phyloP scores from a whole-genome alignment of 2,113 vertebrate species.

The Asarcornis scutulata region DNA sequence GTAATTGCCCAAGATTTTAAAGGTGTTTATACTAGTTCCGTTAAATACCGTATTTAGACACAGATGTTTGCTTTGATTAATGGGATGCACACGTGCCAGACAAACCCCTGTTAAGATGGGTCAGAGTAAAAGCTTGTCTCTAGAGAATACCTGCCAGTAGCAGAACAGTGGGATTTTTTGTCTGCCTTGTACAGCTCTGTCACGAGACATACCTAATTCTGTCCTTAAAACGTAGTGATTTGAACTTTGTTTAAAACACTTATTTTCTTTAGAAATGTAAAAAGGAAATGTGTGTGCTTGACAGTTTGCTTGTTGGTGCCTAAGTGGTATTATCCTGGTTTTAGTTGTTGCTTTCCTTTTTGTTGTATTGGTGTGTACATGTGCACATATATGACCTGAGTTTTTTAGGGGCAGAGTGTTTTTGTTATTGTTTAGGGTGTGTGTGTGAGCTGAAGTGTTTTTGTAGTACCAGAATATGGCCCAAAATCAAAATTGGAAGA shows the following conservation, averaged over 20 bases:
- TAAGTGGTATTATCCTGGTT: neutral
- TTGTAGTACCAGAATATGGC: neutral
- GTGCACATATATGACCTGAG: neutral
- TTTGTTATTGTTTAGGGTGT: neutral
- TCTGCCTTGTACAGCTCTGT: neutral
- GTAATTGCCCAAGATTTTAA: neutral
- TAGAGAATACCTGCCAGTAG: accelerated
- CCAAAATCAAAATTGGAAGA: neutral
- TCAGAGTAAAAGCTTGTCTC: neutral
- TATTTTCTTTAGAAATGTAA: neutral
- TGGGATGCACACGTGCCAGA: neutral
- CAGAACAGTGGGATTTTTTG: neutral
- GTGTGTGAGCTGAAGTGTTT: neutral
- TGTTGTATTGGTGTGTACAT: neutral
- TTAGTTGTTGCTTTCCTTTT: neutral
- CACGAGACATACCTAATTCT: neutral
- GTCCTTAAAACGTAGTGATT: neutral
- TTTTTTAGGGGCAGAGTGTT: neutral
- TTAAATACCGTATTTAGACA: neutral
- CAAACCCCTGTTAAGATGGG: neutral
- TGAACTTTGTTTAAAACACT: neutral
- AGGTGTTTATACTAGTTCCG: neutral
- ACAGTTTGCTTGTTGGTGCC: neutral
- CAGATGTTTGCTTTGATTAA: neutral
- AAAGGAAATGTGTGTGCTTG: neutral